Conservation (phyloP, 2,113 vertebrate species). For the Hipposideros armiger region DNA sequence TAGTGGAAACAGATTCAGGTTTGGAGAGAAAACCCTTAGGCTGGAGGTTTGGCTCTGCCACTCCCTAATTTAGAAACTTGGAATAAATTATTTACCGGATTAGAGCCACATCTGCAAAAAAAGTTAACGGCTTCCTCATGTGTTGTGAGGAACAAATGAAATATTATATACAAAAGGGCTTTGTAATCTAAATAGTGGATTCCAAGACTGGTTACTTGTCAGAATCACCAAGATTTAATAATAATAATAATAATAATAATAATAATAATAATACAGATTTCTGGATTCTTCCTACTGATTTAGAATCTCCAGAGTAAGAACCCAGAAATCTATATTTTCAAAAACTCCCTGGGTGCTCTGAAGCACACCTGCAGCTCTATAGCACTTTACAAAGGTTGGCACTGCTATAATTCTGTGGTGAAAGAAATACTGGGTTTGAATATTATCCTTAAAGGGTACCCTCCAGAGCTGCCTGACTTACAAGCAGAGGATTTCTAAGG, state of each 20-base stretch:
- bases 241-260: neutral
- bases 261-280: neutral
- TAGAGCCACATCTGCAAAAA: slow-evolving; percentile 45
- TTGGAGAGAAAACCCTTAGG: neutral
- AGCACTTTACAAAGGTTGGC: neutral
- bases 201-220: slow-evolving; percentile 62
- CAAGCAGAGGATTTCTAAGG: neutral
- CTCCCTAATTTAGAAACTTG: neutral
- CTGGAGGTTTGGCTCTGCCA: neutral
- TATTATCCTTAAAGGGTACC: neutral
- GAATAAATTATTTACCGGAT: neutral
- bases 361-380: neutral
- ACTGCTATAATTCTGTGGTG: neutral
- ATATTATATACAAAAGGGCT: slow-evolving; percentile 58
- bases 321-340: neutral
- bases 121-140: slow-evolving; percentile 69
- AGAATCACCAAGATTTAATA: neutral
- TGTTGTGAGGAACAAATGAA: slow-evolving; percentile 51
- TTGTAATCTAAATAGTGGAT: slow-evolving; percentile 55
- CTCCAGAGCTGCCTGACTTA: neutral
- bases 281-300: slow-evolving; percentile 36
- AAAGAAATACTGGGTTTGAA: neutral
- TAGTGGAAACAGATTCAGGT: neutral
- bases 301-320: neutral
- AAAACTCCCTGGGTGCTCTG: neutral